These are phyloP conservation scores for Drosophila burlai DNA, from an alignment of 1,140 invertebrate species.

Conservation along the genomic window DNA sequence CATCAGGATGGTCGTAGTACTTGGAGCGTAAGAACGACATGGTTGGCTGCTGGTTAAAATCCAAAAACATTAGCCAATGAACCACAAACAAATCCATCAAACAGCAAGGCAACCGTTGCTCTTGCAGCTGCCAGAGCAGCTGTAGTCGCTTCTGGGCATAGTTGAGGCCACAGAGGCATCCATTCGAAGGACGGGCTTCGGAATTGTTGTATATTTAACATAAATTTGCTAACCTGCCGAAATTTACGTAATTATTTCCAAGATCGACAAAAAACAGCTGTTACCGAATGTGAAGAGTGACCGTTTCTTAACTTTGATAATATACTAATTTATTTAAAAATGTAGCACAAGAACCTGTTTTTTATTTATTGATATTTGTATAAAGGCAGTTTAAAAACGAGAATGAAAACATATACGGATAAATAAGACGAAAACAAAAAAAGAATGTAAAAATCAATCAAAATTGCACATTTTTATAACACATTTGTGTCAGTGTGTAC, in stretches of 20 bases:
- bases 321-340: not conserved
- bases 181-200: too few species aligned
- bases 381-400: not conserved
- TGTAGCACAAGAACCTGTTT: too few species aligned
- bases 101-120: not conserved
- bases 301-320: not conserved
- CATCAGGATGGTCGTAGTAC: conserved; percentile 91
- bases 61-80: conserved; percentile 23
- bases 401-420: too few species aligned
- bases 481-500: not conserved
- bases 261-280: conserved; percentile 65
- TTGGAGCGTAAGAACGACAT: conserved; percentile 80
- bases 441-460: too few species aligned
- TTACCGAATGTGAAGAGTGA: conserved; percentile 27
- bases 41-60: conserved; percentile 33
- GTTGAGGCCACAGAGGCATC: too few species aligned
- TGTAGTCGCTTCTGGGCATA: not conserved
- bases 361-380: not conserved
- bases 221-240: conserved; percentile 76
- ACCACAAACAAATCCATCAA: not conserved
- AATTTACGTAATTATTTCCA: conserved; percentile 76
- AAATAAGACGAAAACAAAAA: too few species aligned
- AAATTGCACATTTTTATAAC: too few species aligned
- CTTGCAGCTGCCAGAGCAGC: not conserved
- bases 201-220: conserved; percentile 18